phyloP scores from a whole-genome alignment of 2,888 invertebrate genomes.

The Cerceris rybyensis region DNA sequence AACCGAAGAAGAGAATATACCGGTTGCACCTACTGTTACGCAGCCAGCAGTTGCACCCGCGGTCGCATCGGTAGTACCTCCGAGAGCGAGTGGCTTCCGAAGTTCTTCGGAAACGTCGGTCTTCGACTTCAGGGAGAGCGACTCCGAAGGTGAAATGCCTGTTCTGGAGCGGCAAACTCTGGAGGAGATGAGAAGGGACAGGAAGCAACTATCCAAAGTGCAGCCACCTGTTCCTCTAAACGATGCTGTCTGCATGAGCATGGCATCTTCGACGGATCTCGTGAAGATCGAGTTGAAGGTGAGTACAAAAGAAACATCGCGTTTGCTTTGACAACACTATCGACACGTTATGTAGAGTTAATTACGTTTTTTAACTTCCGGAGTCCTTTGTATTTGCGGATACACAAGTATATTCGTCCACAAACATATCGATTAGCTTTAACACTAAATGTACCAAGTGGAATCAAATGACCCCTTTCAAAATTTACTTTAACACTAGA shows the following conservation, averaged over 20 bases:
- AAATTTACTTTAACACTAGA: too few species aligned
- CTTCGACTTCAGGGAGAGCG: slow-evolving; percentile 86
- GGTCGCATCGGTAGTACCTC: slow-evolving; percentile 75
- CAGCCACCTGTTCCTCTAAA: slow-evolving; percentile 83
- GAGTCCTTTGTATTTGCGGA: too few species aligned
- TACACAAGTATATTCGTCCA: too few species aligned
- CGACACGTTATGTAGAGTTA: too few species aligned
- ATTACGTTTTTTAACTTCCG: too few species aligned
- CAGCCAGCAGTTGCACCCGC: slow-evolving; percentile 74
- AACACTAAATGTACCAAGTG: too few species aligned
- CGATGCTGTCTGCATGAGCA: slow-evolving; percentile 76
- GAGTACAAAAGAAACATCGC: slow-evolving; percentile 11
- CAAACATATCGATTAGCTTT: too few species aligned
- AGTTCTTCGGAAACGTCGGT: slow-evolving; percentile 86
- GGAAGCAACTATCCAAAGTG: slow-evolving; percentile 85
- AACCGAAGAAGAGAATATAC: slow-evolving; percentile 83
- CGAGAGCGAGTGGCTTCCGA: slow-evolving; percentile 82
- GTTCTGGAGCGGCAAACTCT: slow-evolving; percentile 87
- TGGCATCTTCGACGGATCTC: slow-evolving; percentile 76
- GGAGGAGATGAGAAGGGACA: slow-evolving; percentile 85
- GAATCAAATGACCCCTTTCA: too few species aligned
- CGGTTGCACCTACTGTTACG: slow-evolving; percentile 64
- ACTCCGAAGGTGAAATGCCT: slow-evolving; percentile 85
- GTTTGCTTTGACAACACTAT: neutral
- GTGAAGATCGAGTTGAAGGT: slow-evolving; percentile 79